phyloP scores from a whole-genome alignment of 2,888 invertebrate species.

The Drosophila neonasuta region DNA sequence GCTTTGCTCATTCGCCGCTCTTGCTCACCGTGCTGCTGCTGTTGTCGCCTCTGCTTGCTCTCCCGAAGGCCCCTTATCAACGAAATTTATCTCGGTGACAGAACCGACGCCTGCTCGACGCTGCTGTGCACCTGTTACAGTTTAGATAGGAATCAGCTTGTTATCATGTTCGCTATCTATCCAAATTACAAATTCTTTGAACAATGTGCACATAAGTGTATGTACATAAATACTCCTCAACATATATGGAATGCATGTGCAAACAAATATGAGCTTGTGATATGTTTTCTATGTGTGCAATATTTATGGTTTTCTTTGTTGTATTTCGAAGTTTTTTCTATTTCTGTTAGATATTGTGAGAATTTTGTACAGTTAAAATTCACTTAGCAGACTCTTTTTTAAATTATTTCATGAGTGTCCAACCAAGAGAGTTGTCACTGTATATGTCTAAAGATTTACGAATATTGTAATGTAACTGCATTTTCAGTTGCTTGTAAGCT shows the following conservation, averaged over 20 bases:
- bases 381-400: too few species aligned
- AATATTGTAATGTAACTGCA: slow-evolving; percentile 28
- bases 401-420: too few species aligned
- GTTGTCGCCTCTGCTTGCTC: not conserved
- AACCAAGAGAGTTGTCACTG: too few species aligned
- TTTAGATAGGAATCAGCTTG: slow-evolving; percentile 77
- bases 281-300: slow-evolving; percentile 3
- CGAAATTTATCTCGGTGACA: slow-evolving; percentile 66
- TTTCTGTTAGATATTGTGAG: slow-evolving; percentile 12
- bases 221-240: not conserved
- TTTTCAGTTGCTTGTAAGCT: slow-evolving; percentile 10
- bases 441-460: slow-evolving; percentile 6
- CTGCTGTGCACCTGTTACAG: slow-evolving; percentile 77
- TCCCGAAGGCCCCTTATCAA: slow-evolving; percentile 63
- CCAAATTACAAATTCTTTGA: slow-evolving; percentile 17
- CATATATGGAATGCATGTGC: slow-evolving; percentile 14
- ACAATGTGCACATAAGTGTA: slow-evolving; percentile 4
- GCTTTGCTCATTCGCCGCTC: slow-evolving; percentile 59
- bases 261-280: slow-evolving; percentile 3
- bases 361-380: not conserved
- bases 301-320: slow-evolving; percentile 33
- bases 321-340: slow-evolving; percentile 13
- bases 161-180: slow-evolving; percentile 69
- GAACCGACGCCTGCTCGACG: slow-evolving; percentile 43
- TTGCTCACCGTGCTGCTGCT: slow-evolving; percentile 24